Percentiles rank a stretch among this genome's conserved stretches.
These are phyloP conservation scores for Eriosoma lanigerum DNA, from an alignment of 1,140 invertebrate genomes.

Conservation along the genomic window DNA sequence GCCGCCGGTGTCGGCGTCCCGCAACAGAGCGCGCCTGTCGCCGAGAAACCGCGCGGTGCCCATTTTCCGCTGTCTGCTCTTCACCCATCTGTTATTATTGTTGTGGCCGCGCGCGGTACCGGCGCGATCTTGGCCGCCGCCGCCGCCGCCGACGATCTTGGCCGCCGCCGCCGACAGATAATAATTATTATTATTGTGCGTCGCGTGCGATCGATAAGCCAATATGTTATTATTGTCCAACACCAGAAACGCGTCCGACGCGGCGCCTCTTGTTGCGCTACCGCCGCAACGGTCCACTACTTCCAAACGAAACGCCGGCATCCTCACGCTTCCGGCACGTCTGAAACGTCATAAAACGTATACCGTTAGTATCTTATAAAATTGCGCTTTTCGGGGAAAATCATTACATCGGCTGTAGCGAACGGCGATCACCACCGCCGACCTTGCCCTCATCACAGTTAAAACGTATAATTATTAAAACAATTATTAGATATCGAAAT, in stretches of 20 bases:
- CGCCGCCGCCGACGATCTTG: too few species aligned
- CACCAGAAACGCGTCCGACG: slow-evolving; percentile 23
- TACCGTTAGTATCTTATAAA: too few species aligned
- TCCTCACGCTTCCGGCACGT: neutral
- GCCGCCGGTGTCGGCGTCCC: neutral
- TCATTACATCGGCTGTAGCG: too few species aligned
- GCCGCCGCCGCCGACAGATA: neutral
- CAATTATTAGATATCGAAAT: too few species aligned
- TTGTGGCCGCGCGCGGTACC: neutral
- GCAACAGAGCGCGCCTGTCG: neutral
- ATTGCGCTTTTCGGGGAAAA: too few species aligned
- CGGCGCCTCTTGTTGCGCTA: neutral
- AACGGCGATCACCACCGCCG: too few species aligned
- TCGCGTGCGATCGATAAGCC: neutral
- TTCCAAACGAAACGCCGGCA: slow-evolving; percentile 16
- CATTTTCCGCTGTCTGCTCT: slow-evolving; percentile 39
- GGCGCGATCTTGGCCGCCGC: neutral
- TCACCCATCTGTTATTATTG: slow-evolving; percentile 46
- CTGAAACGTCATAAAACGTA: neutral
- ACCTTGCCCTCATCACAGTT: too few species aligned
- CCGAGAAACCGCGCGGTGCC: slow-evolving; percentile 26
- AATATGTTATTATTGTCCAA: neutral
- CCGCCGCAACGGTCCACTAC: slow-evolving; percentile 18
- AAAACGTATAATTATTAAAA: too few species aligned
- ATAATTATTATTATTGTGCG: neutral